phyloP scores from a whole-genome alignment of 2,797 vertebrate species.

The Rallus crepitans region DNA sequence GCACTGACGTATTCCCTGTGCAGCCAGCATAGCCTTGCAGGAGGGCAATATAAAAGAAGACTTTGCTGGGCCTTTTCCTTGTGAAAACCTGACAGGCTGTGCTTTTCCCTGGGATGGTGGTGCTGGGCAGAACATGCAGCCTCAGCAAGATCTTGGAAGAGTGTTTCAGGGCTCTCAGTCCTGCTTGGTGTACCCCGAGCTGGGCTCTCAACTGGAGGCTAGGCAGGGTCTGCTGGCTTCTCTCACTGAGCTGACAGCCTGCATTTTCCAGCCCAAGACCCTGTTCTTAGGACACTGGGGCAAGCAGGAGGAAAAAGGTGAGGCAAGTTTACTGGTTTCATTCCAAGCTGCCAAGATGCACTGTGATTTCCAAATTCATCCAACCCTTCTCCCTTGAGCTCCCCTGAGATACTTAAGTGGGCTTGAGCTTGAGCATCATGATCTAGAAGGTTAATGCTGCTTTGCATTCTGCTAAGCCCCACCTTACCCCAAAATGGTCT shows the following conservation, averaged over 20 bases:
- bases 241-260: background rate
- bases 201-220: background rate
- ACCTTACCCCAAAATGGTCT: background rate
- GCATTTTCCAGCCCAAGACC: background rate
- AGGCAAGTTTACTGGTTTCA: background rate
- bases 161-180: background rate
- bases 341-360: background rate
- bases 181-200: background rate
- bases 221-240: background rate
- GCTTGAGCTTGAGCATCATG: background rate
- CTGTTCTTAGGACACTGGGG: background rate
- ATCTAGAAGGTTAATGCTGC: background rate
- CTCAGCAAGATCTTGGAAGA: background rate
- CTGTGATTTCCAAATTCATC: background rate
- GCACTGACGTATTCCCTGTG: background rate
- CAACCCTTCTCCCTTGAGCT: background rate
- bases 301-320: background rate
- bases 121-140: background rate
- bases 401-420: background rate
- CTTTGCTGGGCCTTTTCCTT: background rate
- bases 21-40: background rate
- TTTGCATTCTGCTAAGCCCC: background rate
- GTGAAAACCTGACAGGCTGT: background rate
- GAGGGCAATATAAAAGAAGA: background rate
- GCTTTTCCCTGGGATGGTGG: background rate